These are phyloP conservation scores for Myotis davidii DNA, from an alignment of 2,113 vertebrate genomes.

Conservation along the genomic window DNA sequence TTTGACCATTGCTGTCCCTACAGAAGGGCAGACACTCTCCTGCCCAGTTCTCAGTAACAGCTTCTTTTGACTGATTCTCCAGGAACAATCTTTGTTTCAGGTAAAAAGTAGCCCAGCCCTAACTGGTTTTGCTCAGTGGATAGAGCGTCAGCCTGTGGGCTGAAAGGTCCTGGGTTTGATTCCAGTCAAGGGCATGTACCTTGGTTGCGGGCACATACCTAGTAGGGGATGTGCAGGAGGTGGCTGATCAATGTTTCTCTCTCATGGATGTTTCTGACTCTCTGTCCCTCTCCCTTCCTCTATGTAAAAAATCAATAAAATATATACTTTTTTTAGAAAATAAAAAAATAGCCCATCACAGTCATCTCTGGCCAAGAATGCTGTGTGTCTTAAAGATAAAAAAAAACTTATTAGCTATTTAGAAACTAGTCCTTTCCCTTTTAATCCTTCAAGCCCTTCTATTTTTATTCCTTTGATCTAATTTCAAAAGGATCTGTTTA, in stretches of 20 bases:
- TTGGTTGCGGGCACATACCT: no score
- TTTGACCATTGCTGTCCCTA: not conserved
- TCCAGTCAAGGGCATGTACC: no score
- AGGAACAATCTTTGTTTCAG: not conserved
- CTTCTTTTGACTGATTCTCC: not conserved
- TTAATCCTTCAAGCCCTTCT: not conserved
- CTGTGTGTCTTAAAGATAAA: conserved; percentile 8
- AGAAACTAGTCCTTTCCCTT: not conserved
- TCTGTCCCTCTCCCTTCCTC: no score
- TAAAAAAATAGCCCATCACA: not conserved
- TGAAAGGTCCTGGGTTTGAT: no score
- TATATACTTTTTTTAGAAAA: no score
- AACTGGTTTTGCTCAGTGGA: no score
- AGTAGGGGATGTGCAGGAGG: no score
- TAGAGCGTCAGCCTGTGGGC: no score
- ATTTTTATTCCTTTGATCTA: not conserved
- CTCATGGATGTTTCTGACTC: no score
- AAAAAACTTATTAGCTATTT: not conserved
- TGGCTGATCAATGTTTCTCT: no score
- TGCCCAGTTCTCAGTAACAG: not conserved
- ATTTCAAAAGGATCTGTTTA: not conserved
- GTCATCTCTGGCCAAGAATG: not conserved
- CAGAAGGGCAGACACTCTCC: not conserved
- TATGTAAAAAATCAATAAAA: no score
- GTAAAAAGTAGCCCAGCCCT: not conserved